Percentiles rank a stretch among this genome's conserved stretches.
phyloP scores from a whole-genome alignment of 2,113 vertebrate species.

The Pan paniscus region DNA sequence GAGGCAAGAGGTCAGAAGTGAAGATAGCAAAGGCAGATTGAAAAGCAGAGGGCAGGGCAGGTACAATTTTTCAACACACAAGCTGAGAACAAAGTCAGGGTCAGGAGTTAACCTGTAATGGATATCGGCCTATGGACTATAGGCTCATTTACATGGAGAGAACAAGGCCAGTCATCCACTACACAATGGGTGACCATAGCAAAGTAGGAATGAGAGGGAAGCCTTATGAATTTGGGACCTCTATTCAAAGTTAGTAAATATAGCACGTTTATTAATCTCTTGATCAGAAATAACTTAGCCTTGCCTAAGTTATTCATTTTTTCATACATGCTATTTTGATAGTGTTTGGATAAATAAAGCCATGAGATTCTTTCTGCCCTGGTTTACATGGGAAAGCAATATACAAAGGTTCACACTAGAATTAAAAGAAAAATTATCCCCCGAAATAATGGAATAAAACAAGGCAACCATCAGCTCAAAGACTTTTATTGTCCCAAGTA shows the following conservation, averaged over 20 bases:
- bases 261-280: background rate
- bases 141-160: background rate
- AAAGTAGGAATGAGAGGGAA: background rate
- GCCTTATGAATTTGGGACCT: background rate
- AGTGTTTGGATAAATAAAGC: background rate
- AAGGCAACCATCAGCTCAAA: background rate
- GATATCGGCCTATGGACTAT: background rate
- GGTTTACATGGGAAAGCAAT: conserved; percentile 62
- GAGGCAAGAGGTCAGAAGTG: background rate
- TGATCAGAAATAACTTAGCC: background rate
- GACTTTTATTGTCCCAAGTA: background rate
- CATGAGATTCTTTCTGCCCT: background rate
- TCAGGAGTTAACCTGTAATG: background rate
- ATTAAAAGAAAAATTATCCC: background rate
- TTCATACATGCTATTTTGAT: background rate
- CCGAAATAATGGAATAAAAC: background rate
- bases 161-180: background rate
- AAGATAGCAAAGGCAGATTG: background rate
- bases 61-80: background rate
- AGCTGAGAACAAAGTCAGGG: background rate
- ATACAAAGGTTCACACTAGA: conserved; percentile 30
- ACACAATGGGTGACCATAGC: background rate
- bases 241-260: background rate
- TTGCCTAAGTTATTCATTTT: background rate
- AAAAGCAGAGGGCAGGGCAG: background rate